Percentiles rank a stretch among this genome's conserved stretches.
Conservation (phyloP, 1,140 invertebrate species). For the Euura saliciscinereae region DNA sequence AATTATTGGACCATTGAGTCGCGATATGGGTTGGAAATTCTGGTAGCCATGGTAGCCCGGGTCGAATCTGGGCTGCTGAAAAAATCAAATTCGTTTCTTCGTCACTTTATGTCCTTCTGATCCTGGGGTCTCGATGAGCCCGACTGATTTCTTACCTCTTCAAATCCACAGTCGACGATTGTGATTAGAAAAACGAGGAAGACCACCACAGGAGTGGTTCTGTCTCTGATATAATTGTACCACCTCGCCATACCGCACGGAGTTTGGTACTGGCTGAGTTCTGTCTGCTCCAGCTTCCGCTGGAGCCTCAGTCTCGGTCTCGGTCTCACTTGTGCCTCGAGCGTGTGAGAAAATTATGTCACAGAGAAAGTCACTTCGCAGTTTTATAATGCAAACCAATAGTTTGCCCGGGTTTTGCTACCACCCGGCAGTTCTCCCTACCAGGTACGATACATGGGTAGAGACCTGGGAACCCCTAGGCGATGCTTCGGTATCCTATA, state of each 20-base stretch:
- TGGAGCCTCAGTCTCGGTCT: not conserved
- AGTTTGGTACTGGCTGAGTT: not conserved
- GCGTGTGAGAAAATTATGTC: not conserved
- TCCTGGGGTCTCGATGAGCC: too few relatives aligned
- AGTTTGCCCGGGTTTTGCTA: not conserved
- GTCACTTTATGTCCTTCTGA: too few relatives aligned
- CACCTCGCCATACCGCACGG: not conserved
- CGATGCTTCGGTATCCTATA: too few relatives aligned
- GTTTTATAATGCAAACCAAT: too few relatives aligned
- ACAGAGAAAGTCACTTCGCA: not conserved
- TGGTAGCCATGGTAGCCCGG: conserved; percentile 34
- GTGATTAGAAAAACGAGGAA: too few relatives aligned
- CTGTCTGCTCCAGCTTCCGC: not conserved
- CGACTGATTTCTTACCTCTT: not conserved
- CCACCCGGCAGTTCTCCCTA: not conserved
- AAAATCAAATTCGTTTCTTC: not conserved
- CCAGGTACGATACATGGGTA: too few relatives aligned
- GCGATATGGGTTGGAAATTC: conserved; percentile 35
- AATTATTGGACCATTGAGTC: conserved; percentile 33
- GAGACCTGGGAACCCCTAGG: too few relatives aligned
- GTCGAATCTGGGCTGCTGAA: not conserved
- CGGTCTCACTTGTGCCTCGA: not conserved
- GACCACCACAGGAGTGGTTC: too few relatives aligned
- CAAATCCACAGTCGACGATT: not conserved
- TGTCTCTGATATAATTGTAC: not conserved